Evolutionary conservation across 2,113 vertebrate species (phyloP), one percentile per base, ranked within the genome.

Genomic region (Miniopterus natalensis): DNA sequence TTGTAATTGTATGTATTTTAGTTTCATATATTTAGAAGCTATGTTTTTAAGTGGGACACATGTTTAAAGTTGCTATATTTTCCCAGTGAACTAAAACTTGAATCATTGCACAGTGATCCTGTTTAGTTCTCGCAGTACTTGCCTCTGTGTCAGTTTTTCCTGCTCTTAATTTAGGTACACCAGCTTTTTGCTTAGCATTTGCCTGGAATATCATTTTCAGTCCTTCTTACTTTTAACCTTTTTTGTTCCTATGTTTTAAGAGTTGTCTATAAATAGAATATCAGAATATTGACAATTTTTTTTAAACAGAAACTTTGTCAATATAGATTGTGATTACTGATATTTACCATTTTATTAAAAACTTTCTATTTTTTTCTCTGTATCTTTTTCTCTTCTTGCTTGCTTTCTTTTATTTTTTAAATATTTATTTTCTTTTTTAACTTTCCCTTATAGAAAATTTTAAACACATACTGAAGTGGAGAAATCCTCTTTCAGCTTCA

Each of bases 341-440:
- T 27, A 66, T 47, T 84, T 84, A 18, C 13, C 55, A 65, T 84
- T 75, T 84, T 45, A 75, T 55, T 31, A 8, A 75, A 75, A 66
- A 59, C 36, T 84, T 75, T 92, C 79, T 45, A 17, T 83, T 13
- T 65, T 1, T 78, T 75, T 77, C 57, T 36, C 36, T 36, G 36
- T 36, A 36, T 36, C 2, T 66, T 57, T 57, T 65, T 74, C 45
- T 92, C 61, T 77, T 57, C 29, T 85, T 92, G 45, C 36, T 85
- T 84, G 47, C 29, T 27, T 85, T 84, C 79, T 74, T 92, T 59
- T 18, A 18, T n/a, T 40, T 63, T 91, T 73, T 42, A 4, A 66
- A 42, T 40, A 84, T 59, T 87, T 68, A 45, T 78, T 85, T 75
- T 85, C 73, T 68, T 40, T 31, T 95, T 89, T 45, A 78, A 68